These are phyloP conservation scores for Drosophila arawakana DNA, from an alignment of 1,140 invertebrate species.

Conservation along the genomic window DNA sequence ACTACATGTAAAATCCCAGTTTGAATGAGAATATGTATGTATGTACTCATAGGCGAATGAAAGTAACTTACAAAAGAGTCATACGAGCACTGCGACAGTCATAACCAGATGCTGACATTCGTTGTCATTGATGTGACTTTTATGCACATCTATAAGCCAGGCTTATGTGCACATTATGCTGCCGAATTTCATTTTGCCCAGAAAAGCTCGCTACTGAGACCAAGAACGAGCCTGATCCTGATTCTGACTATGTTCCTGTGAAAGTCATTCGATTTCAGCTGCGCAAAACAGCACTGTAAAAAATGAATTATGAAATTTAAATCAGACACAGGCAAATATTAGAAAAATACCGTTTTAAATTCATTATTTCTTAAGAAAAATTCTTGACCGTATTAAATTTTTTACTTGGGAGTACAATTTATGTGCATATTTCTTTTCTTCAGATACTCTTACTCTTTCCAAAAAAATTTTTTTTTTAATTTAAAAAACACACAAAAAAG, in stretches of 20 bases:
- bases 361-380: too few relatives aligned
- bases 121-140: constrained; percentile 40
- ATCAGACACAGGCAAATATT: too few relatives aligned
- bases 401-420: too few relatives aligned
- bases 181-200: not conserved
- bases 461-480: too few relatives aligned
- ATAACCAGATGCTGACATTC: constrained; percentile 1
- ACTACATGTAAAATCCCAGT: not conserved
- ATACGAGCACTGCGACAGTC: constrained; percentile 12
- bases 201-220: not conserved
- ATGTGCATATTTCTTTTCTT: too few relatives aligned
- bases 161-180: constrained; percentile 18
- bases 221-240: not conserved
- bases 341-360: too few relatives aligned
- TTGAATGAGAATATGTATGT: not conserved
- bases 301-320: too few relatives aligned
- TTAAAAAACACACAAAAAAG: too few relatives aligned
- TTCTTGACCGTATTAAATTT: too few relatives aligned
- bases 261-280: constrained; percentile 58
- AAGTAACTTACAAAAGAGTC: constrained; percentile 16
- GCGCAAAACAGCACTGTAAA: constrained; percentile 18
- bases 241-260: not conserved
- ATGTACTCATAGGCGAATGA: constrained; percentile 2
- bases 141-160: constrained; percentile 33
- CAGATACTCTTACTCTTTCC: too few relatives aligned